Base-by-base conservation (phyloP, 1,140 invertebrate species). In the Euura saliciscinereae region DNA sequence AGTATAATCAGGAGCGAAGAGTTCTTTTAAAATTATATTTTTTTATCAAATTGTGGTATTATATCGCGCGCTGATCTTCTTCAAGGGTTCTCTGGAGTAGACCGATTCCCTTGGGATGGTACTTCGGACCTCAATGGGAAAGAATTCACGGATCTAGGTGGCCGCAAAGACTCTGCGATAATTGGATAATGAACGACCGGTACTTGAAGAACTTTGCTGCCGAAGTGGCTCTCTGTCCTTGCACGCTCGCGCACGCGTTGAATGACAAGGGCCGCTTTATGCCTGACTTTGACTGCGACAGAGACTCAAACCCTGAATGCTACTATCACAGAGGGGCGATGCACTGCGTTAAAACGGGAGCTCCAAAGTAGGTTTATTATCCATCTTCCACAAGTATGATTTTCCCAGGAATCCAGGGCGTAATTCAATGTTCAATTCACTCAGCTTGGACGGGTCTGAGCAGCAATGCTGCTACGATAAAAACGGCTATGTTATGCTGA, bases 391-490 rank as follows among this genome's bases (percentile, higher is more conserved):
- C 28, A 28, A 28, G 28, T 28, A 69, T 59, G 45, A 66, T 71
- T n/a, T 64, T 64, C 46, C 46, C 6, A 69, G 44, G 68, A 10
- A 44, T 10, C 8, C 5, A 6, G 8, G 43, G n/a, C 44, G 2
- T 69, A 43, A 45, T 70, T 8, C 7, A 71, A 28, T 28, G 28
- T 28, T 28, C 28, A 28, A 28, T 28, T 28, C 28, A 76, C 83
- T 45, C 78, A 96, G 95, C 75, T 84, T 92, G 66, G 94, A 96
- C 79, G 97, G 97, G 66, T 94, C 96, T 2, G 97, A 97, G 71
- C 98, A 99, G 82, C 97, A 98, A 81, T 99, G 98, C 79, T 99
- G 98, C 79, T 99, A 99, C 81, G 96, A 98, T 82, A 94, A 94
- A 80, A 94, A 97, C 77, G 91, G 93, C 3, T 96, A 93, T 84